These are phyloP conservation scores for Mixornis gularis DNA, from an alignment of 2,113 vertebrate genomes.

Conservation along the genomic window DNA sequence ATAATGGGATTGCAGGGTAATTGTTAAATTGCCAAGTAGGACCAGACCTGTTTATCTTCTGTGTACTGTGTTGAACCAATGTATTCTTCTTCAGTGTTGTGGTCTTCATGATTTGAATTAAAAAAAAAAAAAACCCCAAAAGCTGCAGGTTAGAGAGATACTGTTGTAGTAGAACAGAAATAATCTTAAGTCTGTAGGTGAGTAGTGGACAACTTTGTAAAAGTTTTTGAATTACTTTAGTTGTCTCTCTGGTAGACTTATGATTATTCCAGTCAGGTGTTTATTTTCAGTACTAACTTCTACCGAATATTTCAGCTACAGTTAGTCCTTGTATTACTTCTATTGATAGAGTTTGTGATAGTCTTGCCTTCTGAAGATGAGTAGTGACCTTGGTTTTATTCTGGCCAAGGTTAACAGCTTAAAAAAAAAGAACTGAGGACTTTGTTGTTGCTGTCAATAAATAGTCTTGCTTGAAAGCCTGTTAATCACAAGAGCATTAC, in stretches of 20 bases:
- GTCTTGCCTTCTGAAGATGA: neutral
- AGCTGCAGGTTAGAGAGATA: neutral
- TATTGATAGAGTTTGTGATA: neutral
- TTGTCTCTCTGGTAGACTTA: neutral
- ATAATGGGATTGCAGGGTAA: neutral
- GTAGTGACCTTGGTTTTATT: neutral
- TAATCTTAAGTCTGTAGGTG: neutral
- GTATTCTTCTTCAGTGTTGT: neutral
- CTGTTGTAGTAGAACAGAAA: neutral
- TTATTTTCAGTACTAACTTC: neutral
- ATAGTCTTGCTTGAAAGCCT: neutral
- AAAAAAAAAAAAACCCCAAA: neutral
- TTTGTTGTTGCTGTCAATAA: neutral
- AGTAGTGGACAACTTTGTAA: neutral
- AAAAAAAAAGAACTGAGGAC: neutral
- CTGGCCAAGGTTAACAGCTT: neutral
- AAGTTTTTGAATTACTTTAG: neutral
- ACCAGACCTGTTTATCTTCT: neutral
- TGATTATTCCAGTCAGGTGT: neutral
- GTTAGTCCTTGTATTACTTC: neutral
- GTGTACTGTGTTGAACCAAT: neutral
- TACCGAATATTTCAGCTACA: neutral
- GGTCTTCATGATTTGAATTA: neutral
- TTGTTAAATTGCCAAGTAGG: neutral
- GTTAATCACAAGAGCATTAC: neutral